Evolutionary conservation across 2,113 vertebrate genomes (phyloP), one percentile per base, ranked within the genome.

Genomic region (Lanius collurio): DNA sequence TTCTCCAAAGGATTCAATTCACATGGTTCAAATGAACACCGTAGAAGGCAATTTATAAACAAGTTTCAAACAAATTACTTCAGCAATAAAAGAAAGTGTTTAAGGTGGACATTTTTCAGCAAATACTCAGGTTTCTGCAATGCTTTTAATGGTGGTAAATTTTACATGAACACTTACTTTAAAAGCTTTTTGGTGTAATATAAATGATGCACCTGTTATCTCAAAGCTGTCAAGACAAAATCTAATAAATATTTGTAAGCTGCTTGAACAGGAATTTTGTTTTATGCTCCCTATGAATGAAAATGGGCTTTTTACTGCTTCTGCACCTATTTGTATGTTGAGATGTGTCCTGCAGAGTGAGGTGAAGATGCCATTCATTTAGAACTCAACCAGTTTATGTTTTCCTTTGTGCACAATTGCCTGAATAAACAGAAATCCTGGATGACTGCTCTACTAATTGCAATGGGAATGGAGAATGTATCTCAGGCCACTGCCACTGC

Each of bases 401-500:
- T 89, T 73, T 87, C 65, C 63, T 63, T 75, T 90, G 81, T 95
- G 60, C 63, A 49, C 64, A 70, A 93, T 87, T 97, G 52, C 97
- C 75, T 95, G 39, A 92, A 90, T 90, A 89, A 96, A 94, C 96
- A 99, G 99, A 99, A 98, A 98, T 99, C 73, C 98, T 99, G 99
- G 99, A 99, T 89, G 99, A 99, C 86, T 99, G 99, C 94, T 98
- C 99, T 50, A 99, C 99, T 55, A 98, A 99, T 97, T 99, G 99
- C 91, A 99, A 99, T 89, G 99, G 99, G 69, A 99, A 99, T 49
- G 99, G 99, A 96, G 99, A 99, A 94, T 99, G 99, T 76, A 99
- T 99, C 68, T 99, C 99, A 6, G 99, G 99, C 55, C 99, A 99
- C 97, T 99, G 99, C 93, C 99, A 99, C 97, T 99, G 99, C 97